Evolutionary conservation across 2,888 invertebrate genomes (phyloP).

Genomic region (Diadegma fenestrale): DNA sequence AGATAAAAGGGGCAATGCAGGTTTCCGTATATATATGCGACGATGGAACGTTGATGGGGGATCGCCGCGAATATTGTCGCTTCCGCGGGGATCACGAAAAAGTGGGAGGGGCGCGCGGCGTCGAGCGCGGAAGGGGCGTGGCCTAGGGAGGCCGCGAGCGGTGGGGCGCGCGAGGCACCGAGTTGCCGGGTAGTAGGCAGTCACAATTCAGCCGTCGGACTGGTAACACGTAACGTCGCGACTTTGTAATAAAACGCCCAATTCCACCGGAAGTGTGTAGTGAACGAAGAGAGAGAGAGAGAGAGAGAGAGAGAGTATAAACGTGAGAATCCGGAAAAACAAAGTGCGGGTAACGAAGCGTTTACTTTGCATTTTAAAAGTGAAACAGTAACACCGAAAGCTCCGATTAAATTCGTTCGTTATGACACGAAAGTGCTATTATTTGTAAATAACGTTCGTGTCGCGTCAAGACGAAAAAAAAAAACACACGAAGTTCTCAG

Average conservation of each 20-base stretch:
- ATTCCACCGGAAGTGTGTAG: conserved; percentile 70
- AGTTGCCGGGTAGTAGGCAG: conserved; percentile 73
- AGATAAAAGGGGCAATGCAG: background rate
- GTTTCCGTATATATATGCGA: background rate
- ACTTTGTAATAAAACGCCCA: conserved; percentile 52
- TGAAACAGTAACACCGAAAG: background rate
- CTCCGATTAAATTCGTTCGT: background rate
- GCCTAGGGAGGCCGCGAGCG: conserved; percentile 30
- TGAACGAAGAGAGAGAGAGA: conserved; percentile 13
- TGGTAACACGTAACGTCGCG: conserved; percentile 72
- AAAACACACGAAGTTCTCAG: background rate
- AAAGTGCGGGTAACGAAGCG: background rate
- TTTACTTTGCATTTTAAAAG: background rate
- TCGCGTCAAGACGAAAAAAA: background rate
- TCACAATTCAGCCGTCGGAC: conserved; percentile 79
- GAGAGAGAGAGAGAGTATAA: conserved; percentile 12
- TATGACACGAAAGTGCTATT: conserved; percentile 38
- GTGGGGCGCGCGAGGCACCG: conserved; percentile 69
- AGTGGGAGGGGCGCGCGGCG: background rate
- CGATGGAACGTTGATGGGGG: background rate
- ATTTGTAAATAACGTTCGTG: background rate
- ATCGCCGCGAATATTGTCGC: background rate
- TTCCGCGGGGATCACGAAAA: background rate
- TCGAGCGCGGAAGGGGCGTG: conserved; percentile 33
- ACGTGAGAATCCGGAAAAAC: conserved; percentile 9